Evolutionary conservation across 1,140 invertebrate species (phyloP).

Genomic region (Phymastichus coffea): DNA sequence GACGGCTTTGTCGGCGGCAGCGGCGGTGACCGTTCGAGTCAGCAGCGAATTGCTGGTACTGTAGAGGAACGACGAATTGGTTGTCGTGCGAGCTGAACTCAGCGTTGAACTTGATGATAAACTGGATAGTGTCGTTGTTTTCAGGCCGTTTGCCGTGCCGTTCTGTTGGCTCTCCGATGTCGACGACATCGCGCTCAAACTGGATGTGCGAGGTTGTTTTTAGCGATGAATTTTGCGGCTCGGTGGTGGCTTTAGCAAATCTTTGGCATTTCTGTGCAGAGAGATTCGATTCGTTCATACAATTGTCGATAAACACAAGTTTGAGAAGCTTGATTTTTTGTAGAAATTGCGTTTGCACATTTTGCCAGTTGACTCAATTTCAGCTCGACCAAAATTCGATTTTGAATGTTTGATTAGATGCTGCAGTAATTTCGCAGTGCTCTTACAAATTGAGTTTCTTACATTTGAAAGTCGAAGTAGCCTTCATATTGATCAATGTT

Average conservation of each 20-base stretch:
- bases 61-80: conserved; percentile 55
- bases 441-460: too few relatives aligned
- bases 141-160: conserved; percentile 50
- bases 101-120: conserved; percentile 36
- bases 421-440: too few relatives aligned
- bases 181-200: conserved; percentile 29
- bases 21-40: conserved; percentile 14
- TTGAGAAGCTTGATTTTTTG: too few relatives aligned
- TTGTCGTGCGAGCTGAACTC: conserved; percentile 34
- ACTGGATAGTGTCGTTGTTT: conserved; percentile 38
- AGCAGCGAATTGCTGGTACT: conserved; percentile 53
- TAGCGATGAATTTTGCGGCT: not conserved
- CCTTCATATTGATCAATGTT: too few relatives aligned
- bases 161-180: conserved; percentile 51
- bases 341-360: too few relatives aligned
- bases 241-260: not conserved
- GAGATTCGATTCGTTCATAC: too few relatives aligned
- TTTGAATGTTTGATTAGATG: too few relatives aligned
- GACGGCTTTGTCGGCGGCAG: not conserved
- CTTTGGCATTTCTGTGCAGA: too few relatives aligned
- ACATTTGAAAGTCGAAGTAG: too few relatives aligned
- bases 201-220: not conserved
- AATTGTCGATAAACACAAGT: too few relatives aligned
- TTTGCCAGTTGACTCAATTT: too few relatives aligned
- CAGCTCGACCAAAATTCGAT: too few relatives aligned